Evolutionary conservation across 2,888 invertebrate species (phyloP).

Genomic region (Limnephilus auricula): DNA sequence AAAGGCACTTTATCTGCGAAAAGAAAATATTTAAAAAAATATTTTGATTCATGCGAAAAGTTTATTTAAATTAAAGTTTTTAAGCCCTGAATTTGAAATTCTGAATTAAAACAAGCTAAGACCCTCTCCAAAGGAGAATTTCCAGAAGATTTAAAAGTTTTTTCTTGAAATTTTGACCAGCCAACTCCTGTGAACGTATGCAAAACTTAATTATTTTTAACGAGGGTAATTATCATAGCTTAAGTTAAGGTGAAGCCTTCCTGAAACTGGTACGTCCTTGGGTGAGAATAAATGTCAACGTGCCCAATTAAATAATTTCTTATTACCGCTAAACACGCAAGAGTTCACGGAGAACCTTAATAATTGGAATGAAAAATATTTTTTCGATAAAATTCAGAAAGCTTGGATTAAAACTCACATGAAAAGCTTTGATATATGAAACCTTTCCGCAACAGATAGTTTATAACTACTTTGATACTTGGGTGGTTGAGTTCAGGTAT

Average conservation of each 20-base stretch:
- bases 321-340: conserved; percentile 4
- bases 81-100: background rate
- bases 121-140: background rate
- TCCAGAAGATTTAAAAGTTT: background rate
- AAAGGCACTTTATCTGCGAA: background rate
- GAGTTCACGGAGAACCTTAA: background rate
- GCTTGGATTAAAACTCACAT: background rate
- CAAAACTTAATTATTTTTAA: conserved; percentile 16
- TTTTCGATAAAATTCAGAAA: background rate
- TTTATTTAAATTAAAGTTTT: background rate
- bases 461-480: background rate
- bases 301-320: conserved; percentile 14
- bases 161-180: background rate
- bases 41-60: background rate
- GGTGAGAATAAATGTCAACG: background rate
- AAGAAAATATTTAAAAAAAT: background rate
- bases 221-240: background rate
- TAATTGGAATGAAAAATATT: background rate
- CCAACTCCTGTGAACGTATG: conserved; percentile 4
- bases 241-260: background rate
- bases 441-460: background rate
- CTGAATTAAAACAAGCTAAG: background rate
- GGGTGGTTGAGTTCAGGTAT: background rate
- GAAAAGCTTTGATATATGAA: background rate
- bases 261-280: conserved; percentile 2